These are phyloP conservation scores for Bombus pascuorum DNA, from an alignment of 1,140 invertebrate genomes.

Conservation along the genomic window DNA sequence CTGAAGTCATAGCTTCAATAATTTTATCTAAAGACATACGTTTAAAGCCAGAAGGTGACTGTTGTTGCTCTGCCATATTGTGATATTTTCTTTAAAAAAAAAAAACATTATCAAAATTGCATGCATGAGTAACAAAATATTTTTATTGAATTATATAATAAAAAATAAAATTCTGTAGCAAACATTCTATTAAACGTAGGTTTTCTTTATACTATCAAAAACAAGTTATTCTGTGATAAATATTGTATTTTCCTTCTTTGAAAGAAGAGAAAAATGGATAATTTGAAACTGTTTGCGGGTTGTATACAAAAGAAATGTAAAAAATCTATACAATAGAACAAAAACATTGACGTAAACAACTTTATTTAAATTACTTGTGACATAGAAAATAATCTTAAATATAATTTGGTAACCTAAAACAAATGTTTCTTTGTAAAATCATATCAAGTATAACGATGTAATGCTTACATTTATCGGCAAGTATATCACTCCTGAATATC, in stretches of 20 bases:
- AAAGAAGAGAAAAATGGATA: slow-evolving; percentile 27
- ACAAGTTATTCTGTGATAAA: not conserved
- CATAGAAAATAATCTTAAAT: slow-evolving; percentile 8
- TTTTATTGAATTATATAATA: not conserved
- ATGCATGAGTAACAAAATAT: not conserved
- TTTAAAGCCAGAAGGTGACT: slow-evolving; percentile 73
- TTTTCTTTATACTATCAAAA: not conserved
- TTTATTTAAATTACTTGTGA: not conserved
- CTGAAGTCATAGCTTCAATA: slow-evolving; percentile 85
- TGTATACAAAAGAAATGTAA: not conserved
- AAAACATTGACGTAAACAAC: not conserved
- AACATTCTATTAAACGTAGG: not conserved
- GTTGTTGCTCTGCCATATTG: slow-evolving; percentile 76
- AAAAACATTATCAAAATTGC: not conserved
- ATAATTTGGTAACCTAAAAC: slow-evolving; percentile 64
- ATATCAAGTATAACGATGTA: slow-evolving; percentile 23
- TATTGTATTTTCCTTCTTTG: not conserved
- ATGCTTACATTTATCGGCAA: slow-evolving; percentile 41
- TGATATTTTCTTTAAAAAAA: slow-evolving; percentile 48
- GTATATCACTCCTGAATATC: slow-evolving; percentile 26
- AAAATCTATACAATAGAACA: not conserved
- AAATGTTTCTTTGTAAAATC: slow-evolving; percentile 2
- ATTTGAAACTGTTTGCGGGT: not conserved
- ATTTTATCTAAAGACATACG: slow-evolving; percentile 84
- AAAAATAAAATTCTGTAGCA: not conserved